Percentiles rank a stretch among this genome's conserved stretches.
Evolutionary conservation across 2,888 invertebrate species (phyloP).

Genomic region (Panopea generosa): DNA sequence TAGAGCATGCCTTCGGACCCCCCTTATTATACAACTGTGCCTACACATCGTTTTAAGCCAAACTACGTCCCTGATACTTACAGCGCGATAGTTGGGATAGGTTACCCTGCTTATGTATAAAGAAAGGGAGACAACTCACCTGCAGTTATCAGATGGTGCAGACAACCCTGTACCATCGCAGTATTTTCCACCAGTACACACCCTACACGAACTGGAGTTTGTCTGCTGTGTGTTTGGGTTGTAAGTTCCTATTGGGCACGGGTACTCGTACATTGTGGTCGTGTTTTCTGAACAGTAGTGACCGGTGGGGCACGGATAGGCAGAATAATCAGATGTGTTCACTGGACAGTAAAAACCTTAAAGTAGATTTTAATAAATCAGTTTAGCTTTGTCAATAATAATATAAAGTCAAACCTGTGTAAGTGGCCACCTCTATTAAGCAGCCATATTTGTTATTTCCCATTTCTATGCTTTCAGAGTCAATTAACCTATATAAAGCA

Average conservation of each 20-base stretch:
- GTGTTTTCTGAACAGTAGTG: conserved; percentile 82
- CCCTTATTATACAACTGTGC: no score
- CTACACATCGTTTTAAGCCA: no score
- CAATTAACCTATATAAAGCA: no score
- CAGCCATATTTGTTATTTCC: no score
- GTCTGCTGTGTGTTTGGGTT: conserved; percentile 69
- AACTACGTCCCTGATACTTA: no score
- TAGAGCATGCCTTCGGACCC: no score
- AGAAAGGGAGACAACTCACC: conserved; percentile 56
- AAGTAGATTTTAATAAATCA: conserved; percentile 16
- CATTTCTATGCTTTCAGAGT: no score
- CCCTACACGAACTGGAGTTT: conserved; percentile 69
- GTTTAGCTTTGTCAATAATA: no score
- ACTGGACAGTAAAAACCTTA: conserved; percentile 81
- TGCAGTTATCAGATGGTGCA: conserved; percentile 77
- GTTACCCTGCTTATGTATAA: neutral
- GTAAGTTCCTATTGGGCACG: conserved; percentile 77
- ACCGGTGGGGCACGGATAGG: conserved; percentile 80
- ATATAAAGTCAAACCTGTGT: no score
- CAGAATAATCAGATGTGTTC: conserved; percentile 78
- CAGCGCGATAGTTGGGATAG: no score
- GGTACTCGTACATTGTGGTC: conserved; percentile 66
- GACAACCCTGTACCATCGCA: conserved; percentile 74
- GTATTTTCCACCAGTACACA: conserved; percentile 76
- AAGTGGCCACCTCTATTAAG: no score